Conservation (phyloP, 2,113 vertebrate species). For the Calidris pygmaea region DNA sequence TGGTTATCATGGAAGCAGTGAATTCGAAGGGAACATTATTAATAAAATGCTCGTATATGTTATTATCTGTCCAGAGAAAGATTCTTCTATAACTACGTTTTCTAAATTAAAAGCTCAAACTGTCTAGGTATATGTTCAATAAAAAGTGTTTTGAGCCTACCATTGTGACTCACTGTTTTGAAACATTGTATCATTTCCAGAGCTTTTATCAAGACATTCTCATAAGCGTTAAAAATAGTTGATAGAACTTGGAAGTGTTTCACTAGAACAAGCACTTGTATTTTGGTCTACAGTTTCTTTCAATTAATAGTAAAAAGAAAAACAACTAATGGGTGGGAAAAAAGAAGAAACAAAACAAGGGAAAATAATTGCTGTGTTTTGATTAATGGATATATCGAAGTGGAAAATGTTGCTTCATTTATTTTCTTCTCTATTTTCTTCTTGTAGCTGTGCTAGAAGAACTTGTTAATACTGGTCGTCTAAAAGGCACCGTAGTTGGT, state of each 20-base stretch:
- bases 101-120: not conserved
- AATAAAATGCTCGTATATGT: not conserved
- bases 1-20: not conserved
- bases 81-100: not conserved
- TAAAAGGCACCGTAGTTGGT: slow-evolving; percentile 89
- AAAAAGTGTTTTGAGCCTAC: not conserved
- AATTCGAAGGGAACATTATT: not conserved
- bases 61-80: not conserved
- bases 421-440: slow-evolving; percentile 33
- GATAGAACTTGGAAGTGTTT: not conserved
- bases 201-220: not conserved
- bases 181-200: not conserved
- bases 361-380: not conserved
- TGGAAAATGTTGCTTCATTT: not conserved
- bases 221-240: not conserved
- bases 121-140: not conserved
- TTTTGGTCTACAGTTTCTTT: not conserved
- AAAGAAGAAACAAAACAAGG: not conserved
- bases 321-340: not conserved
- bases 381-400: not conserved
- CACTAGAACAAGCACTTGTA: not conserved
- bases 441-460: slow-evolving; percentile 91
- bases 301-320: not conserved
- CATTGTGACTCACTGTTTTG: not conserved
- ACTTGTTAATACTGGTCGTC: slow-evolving; percentile 85